Evolutionary conservation across 2,113 vertebrate species (phyloP), one percentile per base, ranked within the genome.

Genomic region (Siniperca knerii): DNA sequence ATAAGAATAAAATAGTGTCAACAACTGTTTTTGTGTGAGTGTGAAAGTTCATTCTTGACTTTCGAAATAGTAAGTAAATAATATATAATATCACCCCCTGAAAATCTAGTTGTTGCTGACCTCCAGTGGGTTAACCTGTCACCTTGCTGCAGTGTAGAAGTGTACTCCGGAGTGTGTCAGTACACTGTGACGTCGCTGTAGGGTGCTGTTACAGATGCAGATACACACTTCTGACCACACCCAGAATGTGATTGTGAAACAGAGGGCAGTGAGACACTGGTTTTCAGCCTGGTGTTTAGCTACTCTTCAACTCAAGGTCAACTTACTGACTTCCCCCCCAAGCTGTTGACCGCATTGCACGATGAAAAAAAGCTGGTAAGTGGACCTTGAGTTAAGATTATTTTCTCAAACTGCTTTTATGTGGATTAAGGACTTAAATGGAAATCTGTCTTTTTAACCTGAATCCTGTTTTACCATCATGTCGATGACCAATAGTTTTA

Each of bases 381-480:
- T 40, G 6, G 35, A 8, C 70, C 21, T 42, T 42, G 48, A 37
- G 20, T 4, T 76, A 18, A 54, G 21, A 29, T 25, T 21, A 12
- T 44, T 44, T 12, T 55, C 2, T 23, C 10, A 35, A 35, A 60
- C 11, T 52, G 12, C 1, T 70, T 61, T 62, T 8, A 42, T 52
- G n/a, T 62, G 23, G 48, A 65, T 65, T 57, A 54, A 29, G 21
- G 10, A 54, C 35, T 48, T 4, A 60, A 67, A 37, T 60, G 29
- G 2, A 54, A 44, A 18, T 37, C 20, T 57, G 10, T 0, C 11
- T 46, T 37, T 57, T 42, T 44, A 4, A 54, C 25, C 65, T 13
- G 1, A 48, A 76, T 52, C 65, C 33, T 61, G 64, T 69, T 75
- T 68, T 40, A 23, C 71, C 42, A 75, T 68, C 40, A 37, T 50